Evolutionary conservation across 2,888 invertebrate species (phyloP), one percentile per base, ranked within the genome.

Genomic region (Salpingus planirostris): DNA sequence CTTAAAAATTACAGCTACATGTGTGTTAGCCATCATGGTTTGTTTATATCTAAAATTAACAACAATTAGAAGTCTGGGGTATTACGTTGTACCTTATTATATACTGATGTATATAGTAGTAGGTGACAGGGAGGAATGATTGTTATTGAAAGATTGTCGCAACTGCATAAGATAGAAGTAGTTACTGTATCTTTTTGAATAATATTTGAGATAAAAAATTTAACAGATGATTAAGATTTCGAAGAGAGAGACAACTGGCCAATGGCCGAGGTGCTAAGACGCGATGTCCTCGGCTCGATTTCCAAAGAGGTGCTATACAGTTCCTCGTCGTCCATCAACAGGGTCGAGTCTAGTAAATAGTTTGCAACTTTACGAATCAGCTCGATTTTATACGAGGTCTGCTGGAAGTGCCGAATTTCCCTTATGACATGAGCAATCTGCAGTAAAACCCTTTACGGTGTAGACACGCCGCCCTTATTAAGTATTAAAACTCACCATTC

Each of bases 361-460:
- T 77, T 75, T 23, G 78, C 73, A 7, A 88, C 89, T 69, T 86
- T 82, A 11, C 78, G 71, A 46, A 84, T 85, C 52, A 84, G 76
- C 51, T 89, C 88, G 45, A 92, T 91, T 66, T 88, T 89, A 62
- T 92, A 92, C 0, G 88, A 82, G 2, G 88, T 89, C 62, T 90
- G 88, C 59, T 92, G 92, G 59, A 86, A 91, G 55, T 88, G 84
- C 10, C 88, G 74, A 44, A 92, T 89, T 66, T 92, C 91, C 30
- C 90, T 73, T 45, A 92, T 91, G 3, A 91, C 89, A 57, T 92
- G 90, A 3, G 91, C 90, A 55, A 91, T 85, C 89, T 90, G 66
- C 11, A 67, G 72, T 7, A 8, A 18, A 18, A 18, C 6, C 18
- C 6, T 18, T 18, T 1, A 24, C 14, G n/a, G n/a, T n/a, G n/a